Evolutionary conservation across 2,888 invertebrate genomes (phyloP), one percentile per base, ranked within the genome.

Genomic region (Polietes domitor): DNA sequence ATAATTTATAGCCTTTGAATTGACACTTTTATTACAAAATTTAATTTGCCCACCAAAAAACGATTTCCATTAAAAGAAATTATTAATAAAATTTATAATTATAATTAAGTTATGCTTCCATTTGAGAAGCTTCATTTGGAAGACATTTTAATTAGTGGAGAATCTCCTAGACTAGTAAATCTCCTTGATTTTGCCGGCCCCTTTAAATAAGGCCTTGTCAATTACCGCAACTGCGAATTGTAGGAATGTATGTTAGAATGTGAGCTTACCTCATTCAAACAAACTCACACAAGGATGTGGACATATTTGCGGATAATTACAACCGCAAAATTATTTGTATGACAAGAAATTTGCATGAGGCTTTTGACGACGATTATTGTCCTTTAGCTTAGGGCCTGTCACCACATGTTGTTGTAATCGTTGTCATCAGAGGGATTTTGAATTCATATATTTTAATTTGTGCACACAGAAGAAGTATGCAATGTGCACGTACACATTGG

Each of bases 231-330:
- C 12, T 26, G 3, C 9, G 12, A 2, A 26, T n/a, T 58, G 58
- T 12, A 26, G 0, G 6, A 3, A 10, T 55, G 55, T 21, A 7
- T 55, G 55, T 10, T 41, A 9, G 26, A 26, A 26, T 24, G 15
- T 26, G 26, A 26, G 58, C 26, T 58, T n/a, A n/a, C n/a, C n/a
- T n/a, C n/a, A 7, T 21, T 26, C 58, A 19, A n/a, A 26, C 43
- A 43, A 5, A 68, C 17, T 63, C 32, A 17, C 61, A 12, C 28
- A 61, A 26, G 28, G 12, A 61, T 61, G 28, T 37, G 28, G 63
- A 68, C 79, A 77, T 70, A 80, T 80, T 83, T 74, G 70, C 47
- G 72, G 73, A 77, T 83, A 80, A 83, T 80, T 83, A 83, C 73
- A 63, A 70, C 73, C 80, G 9, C 77, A 63, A 80, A 61, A 77